Evolutionary conservation across 1,140 invertebrate genomes (phyloP).

Genomic region (Sitophilus oryzae): DNA sequence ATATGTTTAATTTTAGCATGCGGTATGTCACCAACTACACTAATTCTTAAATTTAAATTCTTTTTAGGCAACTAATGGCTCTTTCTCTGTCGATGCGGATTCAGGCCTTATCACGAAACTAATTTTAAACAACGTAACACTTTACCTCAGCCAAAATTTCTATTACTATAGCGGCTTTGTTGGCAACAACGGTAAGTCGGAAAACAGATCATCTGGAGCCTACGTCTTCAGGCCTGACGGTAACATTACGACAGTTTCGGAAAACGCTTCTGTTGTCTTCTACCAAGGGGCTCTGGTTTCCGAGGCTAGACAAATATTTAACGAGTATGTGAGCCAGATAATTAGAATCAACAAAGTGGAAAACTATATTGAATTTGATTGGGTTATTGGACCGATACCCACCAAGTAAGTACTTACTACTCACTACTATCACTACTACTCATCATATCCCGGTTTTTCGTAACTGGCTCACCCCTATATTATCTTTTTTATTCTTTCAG

Average conservation of each 20-base stretch:
- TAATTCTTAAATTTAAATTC: not conserved
- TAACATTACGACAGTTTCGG: slow-evolving; percentile 41
- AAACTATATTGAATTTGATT: slow-evolving; percentile 78
- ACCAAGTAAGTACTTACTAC: slow-evolving; percentile 66
- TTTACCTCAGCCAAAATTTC: slow-evolving; percentile 64
- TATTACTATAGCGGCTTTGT: slow-evolving; percentile 64
- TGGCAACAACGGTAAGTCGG: slow-evolving; percentile 52
- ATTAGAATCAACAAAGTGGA: slow-evolving; percentile 66
- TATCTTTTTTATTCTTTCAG: no score
- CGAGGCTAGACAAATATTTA: slow-evolving; percentile 75
- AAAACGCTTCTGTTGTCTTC: slow-evolving; percentile 51
- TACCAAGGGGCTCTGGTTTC: slow-evolving; percentile 65
- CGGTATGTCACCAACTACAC: no score
- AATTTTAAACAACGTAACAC: slow-evolving; percentile 45
- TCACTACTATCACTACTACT: no score
- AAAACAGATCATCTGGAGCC: slow-evolving; percentile 68
- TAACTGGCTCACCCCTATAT: no score
- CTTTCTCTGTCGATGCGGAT: slow-evolving; percentile 47
- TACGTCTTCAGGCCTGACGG: slow-evolving; percentile 78
- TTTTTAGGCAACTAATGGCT: not conserved
- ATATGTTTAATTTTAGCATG: no score
- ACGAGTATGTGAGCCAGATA: slow-evolving; percentile 75
- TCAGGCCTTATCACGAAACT: slow-evolving; percentile 51
- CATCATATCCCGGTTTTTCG: no score
- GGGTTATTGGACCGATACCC: slow-evolving; percentile 90